These are phyloP conservation scores for Strigamia maritima DNA, from an alignment of 2,888 invertebrate genomes.

Conservation along the genomic window DNA sequence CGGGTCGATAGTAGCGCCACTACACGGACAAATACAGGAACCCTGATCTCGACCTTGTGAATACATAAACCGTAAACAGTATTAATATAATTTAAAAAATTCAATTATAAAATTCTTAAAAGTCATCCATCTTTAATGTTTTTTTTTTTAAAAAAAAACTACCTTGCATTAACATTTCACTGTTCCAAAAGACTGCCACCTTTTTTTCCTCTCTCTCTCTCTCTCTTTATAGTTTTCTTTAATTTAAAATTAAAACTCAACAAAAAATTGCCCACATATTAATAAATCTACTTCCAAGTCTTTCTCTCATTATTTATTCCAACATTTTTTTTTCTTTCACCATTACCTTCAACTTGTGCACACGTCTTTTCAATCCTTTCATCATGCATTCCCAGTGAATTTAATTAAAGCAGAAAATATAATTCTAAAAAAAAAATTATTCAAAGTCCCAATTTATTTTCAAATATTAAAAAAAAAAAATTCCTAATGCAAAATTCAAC, in stretches of 20 bases:
- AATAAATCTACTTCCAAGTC: constrained; percentile 21
- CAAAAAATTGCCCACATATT: constrained; percentile 12
- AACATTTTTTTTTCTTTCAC: not conserved
- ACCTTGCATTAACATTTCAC: too few relatives aligned
- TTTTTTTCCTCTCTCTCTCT: not conserved
- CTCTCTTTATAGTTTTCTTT: not conserved
- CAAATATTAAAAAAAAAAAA: not conserved
- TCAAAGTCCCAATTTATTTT: not conserved
- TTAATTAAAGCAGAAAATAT: constrained; percentile 16
- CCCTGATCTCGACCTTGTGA: too few relatives aligned
- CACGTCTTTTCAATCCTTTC: not conserved
- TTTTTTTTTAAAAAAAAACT: not conserved
- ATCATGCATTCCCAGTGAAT: constrained; percentile 26
- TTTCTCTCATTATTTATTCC: constrained; percentile 22
- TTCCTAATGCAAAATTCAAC: not conserved
- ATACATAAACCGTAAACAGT: too few relatives aligned
- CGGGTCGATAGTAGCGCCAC: too few relatives aligned
- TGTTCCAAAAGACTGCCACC: not conserved
- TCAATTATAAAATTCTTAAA: not conserved
- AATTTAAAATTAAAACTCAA: not conserved
- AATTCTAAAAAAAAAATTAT: not conserved
- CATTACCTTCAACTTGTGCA: constrained; percentile 24
- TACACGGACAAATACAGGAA: too few relatives aligned
- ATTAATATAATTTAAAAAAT: too few relatives aligned
- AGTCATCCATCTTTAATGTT: not conserved